Evolutionary conservation across 2,113 vertebrate genomes (phyloP).

Genomic region (Tenebrosternarchus preto): DNA sequence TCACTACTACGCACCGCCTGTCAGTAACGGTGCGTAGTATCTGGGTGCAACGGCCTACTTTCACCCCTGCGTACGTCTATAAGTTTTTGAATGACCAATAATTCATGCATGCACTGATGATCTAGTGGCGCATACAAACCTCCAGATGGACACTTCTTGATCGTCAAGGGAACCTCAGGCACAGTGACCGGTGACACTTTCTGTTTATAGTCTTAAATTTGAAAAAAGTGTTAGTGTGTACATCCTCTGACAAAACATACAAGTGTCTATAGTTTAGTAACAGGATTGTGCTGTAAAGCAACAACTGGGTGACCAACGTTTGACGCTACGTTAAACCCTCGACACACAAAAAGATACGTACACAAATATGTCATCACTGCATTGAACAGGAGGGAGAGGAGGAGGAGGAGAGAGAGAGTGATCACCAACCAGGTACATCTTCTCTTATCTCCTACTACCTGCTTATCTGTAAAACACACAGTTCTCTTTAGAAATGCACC

Average conservation of each 20-base stretch:
- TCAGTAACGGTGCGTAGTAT: no score
- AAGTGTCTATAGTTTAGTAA: no score
- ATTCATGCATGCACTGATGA: no score
- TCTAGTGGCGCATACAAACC: background rate
- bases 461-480: background rate
- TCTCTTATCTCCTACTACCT: background rate
- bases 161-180: background rate
- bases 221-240: background rate
- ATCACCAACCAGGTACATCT: background rate
- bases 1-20: no score
- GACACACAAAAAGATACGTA: slow-evolving; percentile 43
- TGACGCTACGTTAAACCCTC: no score
- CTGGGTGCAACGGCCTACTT: no score
- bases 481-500: background rate
- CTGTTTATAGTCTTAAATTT: slow-evolving; percentile 12
- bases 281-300: no score
- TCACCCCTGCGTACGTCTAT: background rate
- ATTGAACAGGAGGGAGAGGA: slow-evolving; percentile 28
- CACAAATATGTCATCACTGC: slow-evolving; percentile 2
- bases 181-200: background rate
- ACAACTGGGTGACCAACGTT: no score
- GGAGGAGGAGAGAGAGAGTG: background rate
- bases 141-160: slow-evolving; percentile 5
- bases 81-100: no score
- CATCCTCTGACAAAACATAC: background rate